Conservation (phyloP, 2,797 vertebrate species). For the Sebastes iracundus region DNA sequence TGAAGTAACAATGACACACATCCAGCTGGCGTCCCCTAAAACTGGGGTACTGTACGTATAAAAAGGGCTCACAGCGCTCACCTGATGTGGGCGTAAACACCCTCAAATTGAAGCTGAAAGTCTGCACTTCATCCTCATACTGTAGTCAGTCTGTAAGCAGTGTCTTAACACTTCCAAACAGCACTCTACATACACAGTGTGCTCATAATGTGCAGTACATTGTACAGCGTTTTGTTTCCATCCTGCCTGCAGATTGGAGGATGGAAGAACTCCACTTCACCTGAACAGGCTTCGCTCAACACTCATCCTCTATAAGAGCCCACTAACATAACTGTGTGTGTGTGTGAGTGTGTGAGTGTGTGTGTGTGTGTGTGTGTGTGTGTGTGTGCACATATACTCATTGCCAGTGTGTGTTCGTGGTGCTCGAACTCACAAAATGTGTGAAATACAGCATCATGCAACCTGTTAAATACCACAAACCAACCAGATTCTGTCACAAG, state of each 20-base stretch:
- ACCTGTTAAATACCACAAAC: not conserved
- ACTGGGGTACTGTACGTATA: not conserved
- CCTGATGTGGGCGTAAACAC: not conserved
- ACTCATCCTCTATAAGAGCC: constrained; percentile 26
- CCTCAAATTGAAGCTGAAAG: not conserved
- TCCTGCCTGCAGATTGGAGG: constrained; percentile 33
- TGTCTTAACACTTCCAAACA: not conserved
- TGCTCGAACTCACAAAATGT: not conserved
- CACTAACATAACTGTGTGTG: not conserved
- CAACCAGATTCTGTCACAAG: not conserved
- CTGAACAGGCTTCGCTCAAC: constrained; percentile 32
- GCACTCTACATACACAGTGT: not conserved
- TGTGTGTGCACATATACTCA: not conserved
- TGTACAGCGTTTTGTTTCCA: not conserved
- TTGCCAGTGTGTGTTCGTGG: not conserved
- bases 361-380: not conserved
- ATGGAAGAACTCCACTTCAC: constrained; percentile 40
- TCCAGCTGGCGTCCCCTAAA: not conserved
- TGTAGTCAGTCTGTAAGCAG: not conserved
- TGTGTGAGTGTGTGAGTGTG: not conserved
- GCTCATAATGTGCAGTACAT: no score
- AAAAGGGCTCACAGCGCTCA: not conserved
- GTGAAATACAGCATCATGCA: not conserved
- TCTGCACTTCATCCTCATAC: not conserved
- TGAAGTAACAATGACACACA: not conserved